A percentile compares a stretch with the other conserved stretches of the same genome.
phyloP scores from a whole-genome alignment of 2,113 vertebrate genomes.

The Microtus pennsylvanicus region DNA sequence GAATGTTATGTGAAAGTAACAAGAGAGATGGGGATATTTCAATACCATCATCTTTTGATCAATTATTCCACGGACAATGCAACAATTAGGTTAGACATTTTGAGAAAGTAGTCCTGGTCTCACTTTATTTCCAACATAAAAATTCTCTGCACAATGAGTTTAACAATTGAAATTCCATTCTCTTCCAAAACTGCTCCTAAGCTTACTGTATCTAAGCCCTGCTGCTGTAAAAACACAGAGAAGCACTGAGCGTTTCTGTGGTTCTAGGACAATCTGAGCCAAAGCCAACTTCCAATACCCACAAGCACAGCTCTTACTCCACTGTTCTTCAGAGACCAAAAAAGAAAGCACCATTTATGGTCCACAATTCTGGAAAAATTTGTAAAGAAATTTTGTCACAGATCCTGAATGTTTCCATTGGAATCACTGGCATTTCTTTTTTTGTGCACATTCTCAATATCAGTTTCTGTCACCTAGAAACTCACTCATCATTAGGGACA shows the following conservation, averaged over 20 bases:
- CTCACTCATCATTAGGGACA: neutral
- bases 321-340: neutral
- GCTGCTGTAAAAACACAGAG: accelerated
- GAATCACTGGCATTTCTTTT: neutral
- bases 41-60: neutral
- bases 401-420: neutral
- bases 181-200: neutral
- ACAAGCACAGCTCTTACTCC: too few relatives aligned
- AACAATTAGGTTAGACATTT: neutral
- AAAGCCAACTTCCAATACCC: neutral
- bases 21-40: neutral
- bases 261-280: accelerated
- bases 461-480: neutral
- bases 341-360: neutral
- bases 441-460: neutral
- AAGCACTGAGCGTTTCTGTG: accelerated
- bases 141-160: neutral
- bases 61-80: neutral
- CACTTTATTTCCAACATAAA: neutral
- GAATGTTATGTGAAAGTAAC: neutral
- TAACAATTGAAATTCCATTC: neutral
- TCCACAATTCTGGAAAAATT: neutral
- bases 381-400: neutral
- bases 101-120: neutral
- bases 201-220: neutral